Base-by-base conservation (phyloP, 2,113 vertebrate genomes). In the Cyphomyrus plagiostoma region DNA sequence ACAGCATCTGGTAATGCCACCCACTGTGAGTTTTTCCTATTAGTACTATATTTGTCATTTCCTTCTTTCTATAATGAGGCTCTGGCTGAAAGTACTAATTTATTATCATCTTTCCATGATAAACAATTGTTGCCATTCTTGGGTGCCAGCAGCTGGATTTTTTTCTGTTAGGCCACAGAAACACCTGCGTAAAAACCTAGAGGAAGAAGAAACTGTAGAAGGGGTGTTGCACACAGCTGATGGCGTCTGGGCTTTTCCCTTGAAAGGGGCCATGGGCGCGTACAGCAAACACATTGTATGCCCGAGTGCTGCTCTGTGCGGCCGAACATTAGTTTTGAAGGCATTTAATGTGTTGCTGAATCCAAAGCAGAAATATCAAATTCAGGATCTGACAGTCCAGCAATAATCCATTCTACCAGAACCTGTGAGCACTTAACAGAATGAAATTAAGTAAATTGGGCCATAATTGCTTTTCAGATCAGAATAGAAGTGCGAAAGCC, bases 111-210 rank as follows among this genome's bases (percentile, higher is more conserved):
- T 77, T 77, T 77, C 13, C 74, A 80, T 80, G 74, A 80, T 15
- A 80, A 42, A 13, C 23, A 30, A 7, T 17, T 74, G 66, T 35
- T 35, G 74, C 17, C 30, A n/a, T 80, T 15, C 5, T 35, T 80
- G 13, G 70, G 15, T 19, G 30, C 74, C 74, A 80, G 35, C 74
- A 42, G 74, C 74, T 42, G 74, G 11, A 42, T 39, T 26, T 48
- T 8, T 48, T 85, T 86, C 83, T 15, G 83, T 86, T 86, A 86
- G n/a, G 23, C 83, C 83, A 49, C 83, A 86, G 83, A 86, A 86
- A 86, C 83, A 86, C 45, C 83, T 86, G 83, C 48, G 19, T n/a
- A 86, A 48, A 23, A 48, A 84, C 21, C 21, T 17, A n/a, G 46
- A 23, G 82, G 42, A 84, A 49, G 42, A 26, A 46, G 5, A 48